Conservation (phyloP, 23 tunicate species). For the Oikopleura vanhoeffeni region DNA sequence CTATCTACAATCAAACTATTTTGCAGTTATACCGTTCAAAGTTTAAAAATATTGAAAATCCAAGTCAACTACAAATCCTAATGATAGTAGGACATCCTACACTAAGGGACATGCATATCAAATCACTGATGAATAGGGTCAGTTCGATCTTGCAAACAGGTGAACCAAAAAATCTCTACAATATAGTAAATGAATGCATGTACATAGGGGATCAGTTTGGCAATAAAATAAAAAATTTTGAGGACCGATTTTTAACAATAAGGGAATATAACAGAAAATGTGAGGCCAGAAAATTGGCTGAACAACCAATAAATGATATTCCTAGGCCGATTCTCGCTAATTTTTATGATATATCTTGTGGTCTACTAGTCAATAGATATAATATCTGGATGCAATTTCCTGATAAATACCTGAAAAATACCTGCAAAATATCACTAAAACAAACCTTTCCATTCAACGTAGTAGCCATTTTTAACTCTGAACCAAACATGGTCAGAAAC, state of each 20-base stretch:
- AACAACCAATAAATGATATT: neutral
- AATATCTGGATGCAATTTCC: neutral
- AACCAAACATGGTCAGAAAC: no score
- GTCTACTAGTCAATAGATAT: neutral
- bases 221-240: neutral
- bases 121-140: neutral
- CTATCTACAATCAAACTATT: neutral
- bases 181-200: neutral
- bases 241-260: neutral
- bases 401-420: neutral
- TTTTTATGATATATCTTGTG: no score
- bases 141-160: neutral
- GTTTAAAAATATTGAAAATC: neutral
- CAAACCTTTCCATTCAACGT: neutral
- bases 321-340: no score
- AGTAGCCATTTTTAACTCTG: neutral
- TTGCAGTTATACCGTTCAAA: neutral
- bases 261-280: neutral
- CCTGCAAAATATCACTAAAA: neutral
- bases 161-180: neutral
- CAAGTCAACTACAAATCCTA: neutral
- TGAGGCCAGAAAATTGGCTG: no score
- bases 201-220: neutral
- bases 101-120: neutral
- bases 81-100: neutral